phyloP scores from a whole-genome alignment of 2,888 invertebrate genomes.

The Autographa pulchrina region DNA sequence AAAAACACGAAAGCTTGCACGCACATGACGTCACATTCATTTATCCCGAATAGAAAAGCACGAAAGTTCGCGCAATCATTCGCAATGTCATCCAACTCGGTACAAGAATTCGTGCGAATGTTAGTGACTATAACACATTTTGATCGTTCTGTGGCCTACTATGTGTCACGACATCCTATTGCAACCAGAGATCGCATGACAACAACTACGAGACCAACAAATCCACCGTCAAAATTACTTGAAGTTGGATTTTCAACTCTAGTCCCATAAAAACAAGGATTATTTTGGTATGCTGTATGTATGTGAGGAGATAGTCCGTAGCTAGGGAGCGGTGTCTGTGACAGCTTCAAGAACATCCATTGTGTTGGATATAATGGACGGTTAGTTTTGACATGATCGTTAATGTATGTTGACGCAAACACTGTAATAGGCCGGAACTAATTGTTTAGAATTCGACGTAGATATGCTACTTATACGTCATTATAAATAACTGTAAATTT shows the following conservation, averaged over 20 bases:
- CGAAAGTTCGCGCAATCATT: not conserved
- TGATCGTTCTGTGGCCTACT: conserved; percentile 25
- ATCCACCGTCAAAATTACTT: conserved; percentile 2
- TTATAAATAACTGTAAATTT: not conserved
- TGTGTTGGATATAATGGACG: conserved; percentile 39
- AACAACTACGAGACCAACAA: conserved; percentile 51
- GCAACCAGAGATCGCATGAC: conserved; percentile 62
- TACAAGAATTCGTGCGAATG: not conserved
- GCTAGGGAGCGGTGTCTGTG: conserved; percentile 48
- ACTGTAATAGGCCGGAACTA: conserved; percentile 9
- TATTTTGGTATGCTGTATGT: conserved; percentile 10
- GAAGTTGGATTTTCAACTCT: conserved; percentile 21
- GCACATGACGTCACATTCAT: not conserved
- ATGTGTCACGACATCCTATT: conserved; percentile 48
- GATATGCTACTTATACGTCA: not conserved
- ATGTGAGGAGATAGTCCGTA: conserved; percentile 26
- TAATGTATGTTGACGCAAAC: conserved; percentile 38
- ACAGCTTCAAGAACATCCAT: conserved; percentile 50
- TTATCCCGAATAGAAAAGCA: not conserved
- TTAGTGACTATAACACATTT: conserved; percentile 20
- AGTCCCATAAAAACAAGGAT: conserved; percentile 11
- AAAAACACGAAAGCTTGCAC: not conserved
- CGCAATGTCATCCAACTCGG: not conserved
- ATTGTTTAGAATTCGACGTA: not conserved
- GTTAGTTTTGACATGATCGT: conserved; percentile 39